Evolutionary conservation across 2,797 vertebrate species (phyloP).

Genomic region (Austrolebias charrua): DNA sequence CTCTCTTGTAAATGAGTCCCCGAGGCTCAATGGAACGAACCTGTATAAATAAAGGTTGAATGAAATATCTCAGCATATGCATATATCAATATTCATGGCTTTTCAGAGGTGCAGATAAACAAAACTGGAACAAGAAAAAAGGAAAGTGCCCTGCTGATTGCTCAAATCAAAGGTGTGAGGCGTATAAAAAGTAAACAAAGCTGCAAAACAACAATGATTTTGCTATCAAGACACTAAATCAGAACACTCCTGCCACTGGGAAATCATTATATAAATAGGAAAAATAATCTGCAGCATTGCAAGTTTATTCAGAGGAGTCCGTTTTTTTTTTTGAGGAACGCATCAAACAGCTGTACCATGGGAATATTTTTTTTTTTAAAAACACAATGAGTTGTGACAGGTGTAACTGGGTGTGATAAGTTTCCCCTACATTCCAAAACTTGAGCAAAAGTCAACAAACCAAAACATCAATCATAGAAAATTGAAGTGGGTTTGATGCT

Average conservation of each 20-base stretch:
- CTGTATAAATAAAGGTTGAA: too few species aligned
- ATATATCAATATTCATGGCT: conserved; percentile 39
- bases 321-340: conserved; percentile 5
- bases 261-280: conserved; percentile 22
- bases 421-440: conserved; percentile 39
- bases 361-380: conserved; percentile 23
- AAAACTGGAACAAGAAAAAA: conserved; percentile 17
- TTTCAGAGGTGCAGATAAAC: conserved; percentile 8
- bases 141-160: conserved; percentile 17
- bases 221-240: conserved; percentile 24
- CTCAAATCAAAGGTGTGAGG: conserved; percentile 29
- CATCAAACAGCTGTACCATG: conserved; percentile 28
- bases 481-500: conserved; percentile 47
- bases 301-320: too few species aligned
- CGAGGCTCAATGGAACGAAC: too few species aligned
- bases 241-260: conserved; percentile 22
- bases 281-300: not conserved
- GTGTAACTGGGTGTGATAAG: conserved; percentile 33
- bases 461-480: conserved; percentile 36
- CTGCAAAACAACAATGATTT: not conserved
- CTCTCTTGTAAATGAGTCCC: too few species aligned
- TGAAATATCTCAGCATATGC: too few species aligned
- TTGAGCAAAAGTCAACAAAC: conserved; percentile 45
- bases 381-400: conserved; percentile 38
- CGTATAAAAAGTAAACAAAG: conserved; percentile 30